A percentile compares a stretch with the other conserved stretches of the same genome.
Conservation (phyloP, 2,888 invertebrate species). For the Hemicrepidius hirtus region DNA sequence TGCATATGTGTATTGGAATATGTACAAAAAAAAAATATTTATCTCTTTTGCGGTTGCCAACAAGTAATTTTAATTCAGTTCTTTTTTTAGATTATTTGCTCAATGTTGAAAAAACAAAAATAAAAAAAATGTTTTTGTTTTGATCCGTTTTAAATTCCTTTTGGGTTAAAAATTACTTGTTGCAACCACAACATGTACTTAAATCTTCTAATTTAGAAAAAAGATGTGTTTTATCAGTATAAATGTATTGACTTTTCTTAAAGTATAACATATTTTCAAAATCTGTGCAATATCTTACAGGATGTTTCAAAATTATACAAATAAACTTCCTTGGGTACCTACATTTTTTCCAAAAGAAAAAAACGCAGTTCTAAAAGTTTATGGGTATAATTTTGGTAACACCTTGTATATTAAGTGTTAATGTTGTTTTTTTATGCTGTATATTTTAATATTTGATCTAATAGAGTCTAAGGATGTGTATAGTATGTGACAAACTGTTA, state of each 20-base stretch:
- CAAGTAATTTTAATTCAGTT: conserved; percentile 36
- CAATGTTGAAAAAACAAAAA: too few species aligned
- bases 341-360: too few species aligned
- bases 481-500: conserved; percentile 44
- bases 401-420: conserved; percentile 56
- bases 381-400: too few species aligned
- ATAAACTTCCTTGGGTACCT: too few species aligned
- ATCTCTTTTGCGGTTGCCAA: neutral
- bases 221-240: conserved; percentile 44
- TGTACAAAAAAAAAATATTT: conserved; percentile 45
- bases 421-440: conserved; percentile 58
- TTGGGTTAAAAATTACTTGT: conserved; percentile 16
- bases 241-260: conserved; percentile 44
- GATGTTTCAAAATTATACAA: too few species aligned
- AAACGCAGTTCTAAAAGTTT: too few species aligned
- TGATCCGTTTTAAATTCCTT: neutral
- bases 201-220: conserved; percentile 39
- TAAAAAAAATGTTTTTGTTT: neutral
- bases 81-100: neutral
- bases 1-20: conserved; percentile 52
- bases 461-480: conserved; percentile 45
- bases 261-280: conserved; percentile 50
- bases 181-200: conserved; percentile 28
- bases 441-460: conserved; percentile 52
- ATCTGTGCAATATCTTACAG: conserved; percentile 58